Evolutionary conservation across 2,888 invertebrate species (phyloP).

Genomic region (Cyclophora albipunctata): DNA sequence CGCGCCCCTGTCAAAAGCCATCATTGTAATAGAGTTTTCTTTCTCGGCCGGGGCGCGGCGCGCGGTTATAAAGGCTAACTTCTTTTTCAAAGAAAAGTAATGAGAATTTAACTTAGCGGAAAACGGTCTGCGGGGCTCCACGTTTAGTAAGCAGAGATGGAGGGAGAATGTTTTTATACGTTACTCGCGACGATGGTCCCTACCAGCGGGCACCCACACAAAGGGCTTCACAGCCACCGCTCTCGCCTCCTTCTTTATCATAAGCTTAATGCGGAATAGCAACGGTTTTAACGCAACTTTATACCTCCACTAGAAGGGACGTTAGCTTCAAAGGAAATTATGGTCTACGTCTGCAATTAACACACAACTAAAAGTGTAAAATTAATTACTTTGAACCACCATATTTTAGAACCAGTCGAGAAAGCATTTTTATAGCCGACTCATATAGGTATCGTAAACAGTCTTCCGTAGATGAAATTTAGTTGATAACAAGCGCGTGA

Average conservation of each 20-base stretch:
- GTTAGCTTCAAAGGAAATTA: constrained; percentile 42
- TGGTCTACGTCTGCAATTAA: constrained; percentile 43
- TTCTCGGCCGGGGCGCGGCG: constrained; percentile 47
- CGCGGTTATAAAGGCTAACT: constrained; percentile 64
- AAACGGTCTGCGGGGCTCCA: constrained; percentile 49
- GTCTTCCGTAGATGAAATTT: constrained; percentile 15
- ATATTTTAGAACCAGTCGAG: background rate
- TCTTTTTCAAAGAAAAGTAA: constrained; percentile 66
- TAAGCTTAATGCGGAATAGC: constrained; percentile 49
- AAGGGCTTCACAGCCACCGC: constrained; percentile 34
- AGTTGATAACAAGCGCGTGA: constrained; percentile 22
- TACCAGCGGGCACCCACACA: constrained; percentile 41
- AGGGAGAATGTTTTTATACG: constrained; percentile 56
- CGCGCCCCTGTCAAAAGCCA: constrained; percentile 53
- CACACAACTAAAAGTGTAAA: constrained; percentile 34
- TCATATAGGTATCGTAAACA: constrained; percentile 5
- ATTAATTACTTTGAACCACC: constrained; percentile 18
- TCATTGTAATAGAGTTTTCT: constrained; percentile 65
- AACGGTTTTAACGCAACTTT: constrained; percentile 52
- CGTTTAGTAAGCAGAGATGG: constrained; percentile 45
- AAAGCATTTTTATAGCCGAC: constrained; percentile 4
- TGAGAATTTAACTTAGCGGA: constrained; percentile 71
- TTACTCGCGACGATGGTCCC: constrained; percentile 45
- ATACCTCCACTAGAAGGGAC: constrained; percentile 25
- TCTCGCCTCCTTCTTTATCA: constrained; percentile 46